Evolutionary conservation across 2,888 invertebrate species (phyloP).

Genomic region (Caenorhabditis sp.): DNA sequence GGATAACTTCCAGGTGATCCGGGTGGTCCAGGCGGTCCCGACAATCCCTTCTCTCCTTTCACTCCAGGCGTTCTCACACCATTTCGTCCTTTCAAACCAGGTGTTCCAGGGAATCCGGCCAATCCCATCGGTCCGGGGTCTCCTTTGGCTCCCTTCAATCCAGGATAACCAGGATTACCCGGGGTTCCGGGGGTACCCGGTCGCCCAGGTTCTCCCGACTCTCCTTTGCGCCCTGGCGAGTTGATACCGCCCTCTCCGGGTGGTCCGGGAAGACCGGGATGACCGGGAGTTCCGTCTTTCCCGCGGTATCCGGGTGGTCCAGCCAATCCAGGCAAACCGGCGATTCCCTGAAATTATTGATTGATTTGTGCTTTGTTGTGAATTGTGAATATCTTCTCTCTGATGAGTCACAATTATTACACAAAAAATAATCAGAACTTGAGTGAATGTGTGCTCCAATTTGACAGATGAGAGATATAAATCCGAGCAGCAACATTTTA

Average conservation of each 20-base stretch:
- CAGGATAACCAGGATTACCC: slow-evolving; percentile 66
- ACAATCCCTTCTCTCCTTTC: slow-evolving; percentile 68
- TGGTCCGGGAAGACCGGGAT: slow-evolving; percentile 66
- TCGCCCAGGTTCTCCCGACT: slow-evolving; percentile 51
- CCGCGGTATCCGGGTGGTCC: slow-evolving; percentile 61
- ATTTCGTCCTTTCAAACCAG: slow-evolving; percentile 65
- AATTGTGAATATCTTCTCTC: too few relatives aligned
- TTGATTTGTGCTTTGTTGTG: background rate
- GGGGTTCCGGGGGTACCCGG: slow-evolving; percentile 67
- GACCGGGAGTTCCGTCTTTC: slow-evolving; percentile 48
- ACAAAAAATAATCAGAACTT: too few relatives aligned
- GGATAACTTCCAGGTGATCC: slow-evolving; percentile 67
- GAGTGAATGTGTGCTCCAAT: too few relatives aligned
- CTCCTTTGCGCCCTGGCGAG: slow-evolving; percentile 70
- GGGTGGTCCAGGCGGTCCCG: slow-evolving; percentile 59
- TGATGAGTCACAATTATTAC: too few relatives aligned
- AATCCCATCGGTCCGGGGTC: slow-evolving; percentile 62
- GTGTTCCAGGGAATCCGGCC: slow-evolving; percentile 66
- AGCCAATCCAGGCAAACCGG: slow-evolving; percentile 62
- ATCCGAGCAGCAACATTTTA: too few relatives aligned
- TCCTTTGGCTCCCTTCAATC: slow-evolving; percentile 62
- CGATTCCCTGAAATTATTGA: slow-evolving; percentile 51
- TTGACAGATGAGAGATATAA: too few relatives aligned
- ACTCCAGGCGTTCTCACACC: slow-evolving; percentile 65
- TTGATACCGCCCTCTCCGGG: slow-evolving; percentile 72